Percentiles rank a stretch among this genome's conserved stretches.
phyloP scores from a whole-genome alignment of 2,797 vertebrate genomes.

The Carcharodon carcharias region DNA sequence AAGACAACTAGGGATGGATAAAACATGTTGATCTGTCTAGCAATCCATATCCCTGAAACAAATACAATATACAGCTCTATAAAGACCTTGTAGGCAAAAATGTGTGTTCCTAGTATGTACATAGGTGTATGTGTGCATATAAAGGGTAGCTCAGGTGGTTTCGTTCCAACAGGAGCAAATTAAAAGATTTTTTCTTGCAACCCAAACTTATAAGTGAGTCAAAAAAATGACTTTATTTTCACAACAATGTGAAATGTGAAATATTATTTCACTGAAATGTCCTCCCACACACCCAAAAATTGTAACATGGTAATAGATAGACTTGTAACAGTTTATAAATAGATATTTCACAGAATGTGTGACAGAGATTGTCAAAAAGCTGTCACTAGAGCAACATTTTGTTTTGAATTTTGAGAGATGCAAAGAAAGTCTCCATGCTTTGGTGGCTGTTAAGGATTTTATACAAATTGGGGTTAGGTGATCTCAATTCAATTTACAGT shows the following conservation, averaged over 20 bases:
- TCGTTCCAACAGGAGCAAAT: not conserved
- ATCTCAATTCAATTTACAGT: not conserved
- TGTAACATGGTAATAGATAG: slow-evolving; percentile 4
- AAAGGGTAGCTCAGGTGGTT: not conserved
- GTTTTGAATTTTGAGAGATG: not conserved
- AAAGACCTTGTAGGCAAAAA: not conserved
- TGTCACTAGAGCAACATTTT: not conserved
- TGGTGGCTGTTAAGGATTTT: not conserved
- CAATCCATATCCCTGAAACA: not conserved
- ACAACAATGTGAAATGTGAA: not conserved
- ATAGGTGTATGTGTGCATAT: not conserved
- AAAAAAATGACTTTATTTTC: not conserved
- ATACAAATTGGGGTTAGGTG: not conserved
- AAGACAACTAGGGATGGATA: not conserved
- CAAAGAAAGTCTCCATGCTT: not conserved
- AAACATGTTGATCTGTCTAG: not conserved
- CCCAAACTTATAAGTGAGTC: not conserved
- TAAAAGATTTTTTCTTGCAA: not conserved
- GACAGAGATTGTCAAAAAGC: not conserved
- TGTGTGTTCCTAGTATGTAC: not conserved
- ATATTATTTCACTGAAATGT: not conserved
- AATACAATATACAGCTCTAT: not conserved
- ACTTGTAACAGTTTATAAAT: not conserved
- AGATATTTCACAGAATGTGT: not conserved
- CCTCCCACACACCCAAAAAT: not conserved